Conservation (phyloP, 2,113 vertebrate species). For the Bos indicus region DNA sequence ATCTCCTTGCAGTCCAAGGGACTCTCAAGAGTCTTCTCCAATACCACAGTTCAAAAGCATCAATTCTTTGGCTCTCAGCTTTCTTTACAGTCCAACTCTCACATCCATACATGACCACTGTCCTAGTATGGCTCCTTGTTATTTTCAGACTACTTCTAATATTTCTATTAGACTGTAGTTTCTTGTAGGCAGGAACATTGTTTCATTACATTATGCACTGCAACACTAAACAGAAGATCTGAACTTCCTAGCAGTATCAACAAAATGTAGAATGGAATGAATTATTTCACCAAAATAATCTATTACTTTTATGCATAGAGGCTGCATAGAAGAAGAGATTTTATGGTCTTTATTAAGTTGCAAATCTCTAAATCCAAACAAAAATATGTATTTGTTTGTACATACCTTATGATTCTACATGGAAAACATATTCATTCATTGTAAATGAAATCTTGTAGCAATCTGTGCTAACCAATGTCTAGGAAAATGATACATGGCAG, state of each 20-base stretch:
- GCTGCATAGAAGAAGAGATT: neutral
- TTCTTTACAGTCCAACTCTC: no score
- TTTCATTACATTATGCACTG: neutral
- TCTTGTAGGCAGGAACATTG: neutral
- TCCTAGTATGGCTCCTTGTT: neutral
- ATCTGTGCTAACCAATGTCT: neutral
- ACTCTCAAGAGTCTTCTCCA: no score
- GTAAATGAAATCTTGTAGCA: neutral
- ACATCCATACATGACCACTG: no score
- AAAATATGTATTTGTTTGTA: neutral
- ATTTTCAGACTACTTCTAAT: neutral
- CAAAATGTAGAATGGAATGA: neutral
- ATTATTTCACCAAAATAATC: neutral
- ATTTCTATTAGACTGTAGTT: neutral
- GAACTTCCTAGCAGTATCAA: neutral
- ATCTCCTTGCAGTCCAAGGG: no score
- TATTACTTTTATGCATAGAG: neutral
- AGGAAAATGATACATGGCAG: neutral
- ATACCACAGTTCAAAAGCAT: no score
- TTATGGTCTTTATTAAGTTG: neutral
- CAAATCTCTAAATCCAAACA: neutral
- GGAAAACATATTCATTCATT: neutral
- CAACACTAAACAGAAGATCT: neutral
- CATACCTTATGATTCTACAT: neutral
- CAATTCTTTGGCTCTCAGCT: rapidly evolving